Conservation (phyloP, 2,797 vertebrate genomes). For the Coendou prehensilis region DNA sequence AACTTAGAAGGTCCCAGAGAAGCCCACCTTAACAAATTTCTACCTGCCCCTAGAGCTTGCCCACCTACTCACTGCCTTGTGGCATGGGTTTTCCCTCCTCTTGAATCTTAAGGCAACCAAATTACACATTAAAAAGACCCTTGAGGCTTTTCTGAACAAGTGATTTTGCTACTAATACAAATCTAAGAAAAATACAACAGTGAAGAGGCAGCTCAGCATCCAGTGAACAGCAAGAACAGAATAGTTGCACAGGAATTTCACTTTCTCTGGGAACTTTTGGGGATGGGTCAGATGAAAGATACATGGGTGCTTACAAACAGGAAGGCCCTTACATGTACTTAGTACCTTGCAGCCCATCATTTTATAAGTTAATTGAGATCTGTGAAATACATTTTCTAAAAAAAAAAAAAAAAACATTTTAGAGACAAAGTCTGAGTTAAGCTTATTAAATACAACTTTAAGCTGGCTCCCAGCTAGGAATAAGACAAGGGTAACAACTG, state of each 20-base stretch:
- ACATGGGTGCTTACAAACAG: neutral
- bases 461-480: neutral
- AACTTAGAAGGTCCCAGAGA: neutral
- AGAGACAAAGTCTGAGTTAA: neutral
- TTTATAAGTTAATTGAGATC: constrained; percentile 37
- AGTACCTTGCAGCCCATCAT: neutral
- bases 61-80: neutral
- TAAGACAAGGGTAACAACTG: neutral
- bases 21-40: neutral
- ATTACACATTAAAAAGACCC: neutral
- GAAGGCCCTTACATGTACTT: neutral
- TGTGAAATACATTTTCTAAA: neutral
- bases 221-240: neutral
- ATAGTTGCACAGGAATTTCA: neutral
- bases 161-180: neutral
- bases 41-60: neutral
- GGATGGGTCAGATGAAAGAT: neutral
- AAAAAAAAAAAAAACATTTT: neutral
- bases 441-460: neutral
- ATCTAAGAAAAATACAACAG: constrained; percentile 8
- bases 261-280: neutral
- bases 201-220: neutral
- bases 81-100: neutral
- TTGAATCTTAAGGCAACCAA: neutral
- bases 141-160: neutral